phyloP scores from a whole-genome alignment of 2,113 vertebrate species.

The Cheirogaleus medius region DNA sequence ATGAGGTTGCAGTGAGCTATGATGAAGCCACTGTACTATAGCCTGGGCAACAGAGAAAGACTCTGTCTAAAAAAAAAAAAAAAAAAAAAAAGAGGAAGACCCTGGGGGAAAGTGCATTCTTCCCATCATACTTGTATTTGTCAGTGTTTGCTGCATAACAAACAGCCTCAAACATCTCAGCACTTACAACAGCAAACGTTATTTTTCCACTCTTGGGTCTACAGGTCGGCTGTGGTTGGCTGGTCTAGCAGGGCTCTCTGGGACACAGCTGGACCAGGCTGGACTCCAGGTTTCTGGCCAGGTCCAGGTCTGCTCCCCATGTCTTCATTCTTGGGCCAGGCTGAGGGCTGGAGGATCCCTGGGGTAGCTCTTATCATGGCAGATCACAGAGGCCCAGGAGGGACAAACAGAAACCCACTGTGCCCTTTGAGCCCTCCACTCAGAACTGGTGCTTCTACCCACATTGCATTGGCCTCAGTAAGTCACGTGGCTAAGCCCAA shows the following conservation, averaged over 20 bases:
- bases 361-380: neutral
- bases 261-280: neutral
- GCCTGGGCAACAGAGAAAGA: too few species aligned
- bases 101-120: neutral
- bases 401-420: neutral
- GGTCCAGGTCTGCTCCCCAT: neutral
- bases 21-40: too few species aligned
- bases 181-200: neutral
- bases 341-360: neutral
- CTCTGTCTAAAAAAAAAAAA: too few species aligned
- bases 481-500: neutral
- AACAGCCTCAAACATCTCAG: neutral
- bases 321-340: neutral
- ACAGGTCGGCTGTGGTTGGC: neutral
- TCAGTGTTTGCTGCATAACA: neutral
- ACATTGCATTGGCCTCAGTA: neutral
- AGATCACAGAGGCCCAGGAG: neutral
- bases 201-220: neutral
- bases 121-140: neutral
- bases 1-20: too few species aligned
- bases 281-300: neutral
- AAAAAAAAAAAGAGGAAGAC: neutral
- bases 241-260: neutral
- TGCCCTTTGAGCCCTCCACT: neutral
- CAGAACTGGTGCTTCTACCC: neutral